These are phyloP conservation scores for Pseudomyrmex gracilis DNA, from an alignment of 1,140 invertebrate species.

Conservation along the genomic window DNA sequence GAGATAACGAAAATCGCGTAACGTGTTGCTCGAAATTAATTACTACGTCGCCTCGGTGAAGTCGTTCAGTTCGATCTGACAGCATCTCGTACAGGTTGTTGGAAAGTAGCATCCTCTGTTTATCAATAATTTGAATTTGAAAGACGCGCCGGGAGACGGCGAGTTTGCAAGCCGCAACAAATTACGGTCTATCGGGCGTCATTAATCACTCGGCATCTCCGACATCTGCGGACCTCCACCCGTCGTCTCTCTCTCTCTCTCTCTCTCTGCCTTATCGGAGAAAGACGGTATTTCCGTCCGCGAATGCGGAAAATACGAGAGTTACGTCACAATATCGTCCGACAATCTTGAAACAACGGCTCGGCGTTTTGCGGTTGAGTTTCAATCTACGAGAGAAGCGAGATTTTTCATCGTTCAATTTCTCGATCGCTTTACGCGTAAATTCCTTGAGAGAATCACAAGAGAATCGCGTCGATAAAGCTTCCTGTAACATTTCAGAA, in stretches of 20 bases:
- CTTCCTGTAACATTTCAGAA: no score
- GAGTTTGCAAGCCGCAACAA: slow-evolving; percentile 72
- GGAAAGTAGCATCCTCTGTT: slow-evolving; percentile 72
- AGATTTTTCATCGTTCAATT: background rate
- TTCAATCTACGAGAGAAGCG: slow-evolving; percentile 12
- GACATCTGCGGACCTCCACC: slow-evolving; percentile 65
- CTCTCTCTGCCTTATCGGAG: background rate
- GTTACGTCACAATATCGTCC: slow-evolving; percentile 14
- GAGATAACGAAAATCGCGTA: slow-evolving; percentile 73
- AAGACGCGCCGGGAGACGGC: slow-evolving; percentile 70
- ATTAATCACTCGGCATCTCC: slow-evolving; percentile 73
- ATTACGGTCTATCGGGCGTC: slow-evolving; percentile 73
- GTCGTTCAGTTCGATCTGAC: slow-evolving; percentile 74
- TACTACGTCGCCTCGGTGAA: slow-evolving; percentile 80
- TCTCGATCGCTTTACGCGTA: background rate
- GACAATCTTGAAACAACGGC: slow-evolving; percentile 28
- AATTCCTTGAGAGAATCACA: background rate
- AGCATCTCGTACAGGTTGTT: slow-evolving; percentile 62
- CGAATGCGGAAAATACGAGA: slow-evolving; percentile 53
- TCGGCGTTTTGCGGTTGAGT: background rate
- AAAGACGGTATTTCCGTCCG: slow-evolving; percentile 42
- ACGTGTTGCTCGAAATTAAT: slow-evolving; percentile 83
- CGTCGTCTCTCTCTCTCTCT: slow-evolving; percentile 5
- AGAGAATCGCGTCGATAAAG: no score
- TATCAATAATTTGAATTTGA: slow-evolving; percentile 76